Percentiles rank a stretch among this genome's conserved stretches.
Conservation (phyloP, 2,113 vertebrate species). For the Phrynocephalus versicolor region DNA sequence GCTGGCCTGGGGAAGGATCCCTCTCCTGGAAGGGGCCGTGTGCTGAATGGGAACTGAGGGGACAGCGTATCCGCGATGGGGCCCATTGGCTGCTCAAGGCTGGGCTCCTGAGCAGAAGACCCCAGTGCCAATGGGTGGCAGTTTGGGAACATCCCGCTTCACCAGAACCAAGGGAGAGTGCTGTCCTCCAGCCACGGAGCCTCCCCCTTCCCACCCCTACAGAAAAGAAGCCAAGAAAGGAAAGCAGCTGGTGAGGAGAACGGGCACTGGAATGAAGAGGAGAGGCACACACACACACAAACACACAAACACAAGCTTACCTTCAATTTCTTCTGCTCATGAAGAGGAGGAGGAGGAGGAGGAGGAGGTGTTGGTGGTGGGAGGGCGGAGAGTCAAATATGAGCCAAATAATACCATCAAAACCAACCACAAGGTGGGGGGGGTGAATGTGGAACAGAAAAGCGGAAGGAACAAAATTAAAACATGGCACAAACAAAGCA, state of each 20-base stretch:
- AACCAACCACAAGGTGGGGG: slow-evolving; percentile 74
- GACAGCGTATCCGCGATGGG: background rate
- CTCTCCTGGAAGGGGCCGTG: too few species aligned
- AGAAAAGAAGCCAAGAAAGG: slow-evolving; percentile 18
- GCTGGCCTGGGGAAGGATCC: background rate
- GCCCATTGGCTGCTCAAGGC: background rate
- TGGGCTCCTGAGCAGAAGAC: background rate
- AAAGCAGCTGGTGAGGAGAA: slow-evolving; percentile 39
- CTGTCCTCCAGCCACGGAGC: background rate
- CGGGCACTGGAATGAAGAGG: slow-evolving; percentile 37
- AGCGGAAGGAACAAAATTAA: slow-evolving; percentile 74
- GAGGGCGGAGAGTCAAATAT: slow-evolving; percentile 68
- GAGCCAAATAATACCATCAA: slow-evolving; percentile 81
- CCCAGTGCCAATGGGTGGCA: background rate
- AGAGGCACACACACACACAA: slow-evolving; percentile 10
- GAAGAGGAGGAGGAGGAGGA: too few species aligned
- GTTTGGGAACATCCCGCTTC: background rate
- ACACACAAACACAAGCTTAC: too few species aligned
- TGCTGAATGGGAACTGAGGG: background rate
- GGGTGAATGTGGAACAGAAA: slow-evolving; percentile 72
- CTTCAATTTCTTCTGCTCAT: slow-evolving; percentile 90
- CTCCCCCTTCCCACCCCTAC: background rate
- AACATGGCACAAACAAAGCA: slow-evolving; percentile 40
- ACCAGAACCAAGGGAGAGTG: background rate
- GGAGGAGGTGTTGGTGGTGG: slow-evolving; percentile 58